Evolutionary conservation across 2,888 invertebrate species (phyloP), one percentile per base, ranked within the genome.

Genomic region (Phania funesta): DNA sequence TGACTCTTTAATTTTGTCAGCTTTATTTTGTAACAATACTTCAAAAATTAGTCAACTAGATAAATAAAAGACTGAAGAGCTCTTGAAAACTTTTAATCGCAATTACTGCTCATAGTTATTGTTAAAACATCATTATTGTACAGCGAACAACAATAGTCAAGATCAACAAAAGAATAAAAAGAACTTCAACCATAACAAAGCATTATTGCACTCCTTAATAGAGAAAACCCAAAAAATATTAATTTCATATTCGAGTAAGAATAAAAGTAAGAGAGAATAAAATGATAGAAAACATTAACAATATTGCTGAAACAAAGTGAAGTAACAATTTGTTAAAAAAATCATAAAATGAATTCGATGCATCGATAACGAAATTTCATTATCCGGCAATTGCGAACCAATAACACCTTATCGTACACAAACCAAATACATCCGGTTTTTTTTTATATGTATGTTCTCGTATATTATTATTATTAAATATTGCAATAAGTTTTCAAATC

Each of bases 41-140:
- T 60, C 1, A 73, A 52, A 58, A 79, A 18, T 58, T 73, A 79
- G 41, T 79, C 78, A 79, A 79, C 65, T 52, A 79, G 50, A 71
- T 44, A 71, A 78, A 65, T 26, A 64, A 41, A 32, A 44, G 20
- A 20, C 9, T 58, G 7, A 58, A 79, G 22, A 35, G 32, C 65
- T 26, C 65, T 79, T 77, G 11, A 62, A 46, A 52, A 26, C 7
- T 62, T 35, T 65, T 38, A 5, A 44, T 44, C 35, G 26, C 50
- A 65, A 65, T 46, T 50, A 24, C 18, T 52, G 20, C 11, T 58
- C 26, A 8, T n/a, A 13, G 13, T 32, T 46, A 46, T 56, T 56
- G n/a, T 35, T 65, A n/a, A 64, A 48, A 22, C n/a, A 64, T 24
- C 16, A 32, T 4, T 46, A 48, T 48, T 58, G 38, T 8, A 20